Evolutionary conservation across 2,113 vertebrate species (phyloP).

Genomic region (Tupaia chinensis): DNA sequence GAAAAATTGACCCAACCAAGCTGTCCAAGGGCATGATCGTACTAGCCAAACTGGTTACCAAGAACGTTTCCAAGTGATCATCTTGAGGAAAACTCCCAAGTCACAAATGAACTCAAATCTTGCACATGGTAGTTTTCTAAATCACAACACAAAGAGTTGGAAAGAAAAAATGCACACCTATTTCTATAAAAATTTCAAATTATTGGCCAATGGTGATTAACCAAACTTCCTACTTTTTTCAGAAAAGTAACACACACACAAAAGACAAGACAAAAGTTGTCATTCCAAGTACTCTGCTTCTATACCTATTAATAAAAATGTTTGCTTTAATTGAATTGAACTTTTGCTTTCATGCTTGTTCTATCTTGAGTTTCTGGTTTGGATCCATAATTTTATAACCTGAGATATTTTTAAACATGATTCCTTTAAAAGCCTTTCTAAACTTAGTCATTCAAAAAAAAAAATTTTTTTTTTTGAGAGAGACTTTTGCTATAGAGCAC

Average conservation of each 20-base stretch:
- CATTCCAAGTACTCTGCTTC: background rate
- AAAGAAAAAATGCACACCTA: background rate
- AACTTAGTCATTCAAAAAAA: background rate
- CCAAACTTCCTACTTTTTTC: background rate
- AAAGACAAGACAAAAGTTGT: background rate
- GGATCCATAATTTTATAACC: background rate
- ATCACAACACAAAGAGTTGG: background rate
- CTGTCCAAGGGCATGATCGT: background rate
- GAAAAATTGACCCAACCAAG: slow-evolving; percentile 9
- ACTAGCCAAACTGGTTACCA: background rate
- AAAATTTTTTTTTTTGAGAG: no score
- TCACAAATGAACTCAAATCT: background rate
- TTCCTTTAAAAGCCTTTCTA: background rate
- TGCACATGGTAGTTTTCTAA: background rate
- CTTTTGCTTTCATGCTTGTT: background rate
- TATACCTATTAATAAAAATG: background rate
- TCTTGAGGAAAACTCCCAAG: background rate
- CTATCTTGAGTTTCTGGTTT: background rate
- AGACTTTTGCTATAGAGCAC: no score
- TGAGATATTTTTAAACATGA: background rate
- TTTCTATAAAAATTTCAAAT: background rate
- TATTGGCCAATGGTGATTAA: background rate
- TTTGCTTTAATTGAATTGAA: background rate
- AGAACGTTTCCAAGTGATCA: background rate
- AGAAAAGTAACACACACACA: background rate